Conservation (phyloP, 2,888 invertebrate species). For the Gasteruption jaculator region DNA sequence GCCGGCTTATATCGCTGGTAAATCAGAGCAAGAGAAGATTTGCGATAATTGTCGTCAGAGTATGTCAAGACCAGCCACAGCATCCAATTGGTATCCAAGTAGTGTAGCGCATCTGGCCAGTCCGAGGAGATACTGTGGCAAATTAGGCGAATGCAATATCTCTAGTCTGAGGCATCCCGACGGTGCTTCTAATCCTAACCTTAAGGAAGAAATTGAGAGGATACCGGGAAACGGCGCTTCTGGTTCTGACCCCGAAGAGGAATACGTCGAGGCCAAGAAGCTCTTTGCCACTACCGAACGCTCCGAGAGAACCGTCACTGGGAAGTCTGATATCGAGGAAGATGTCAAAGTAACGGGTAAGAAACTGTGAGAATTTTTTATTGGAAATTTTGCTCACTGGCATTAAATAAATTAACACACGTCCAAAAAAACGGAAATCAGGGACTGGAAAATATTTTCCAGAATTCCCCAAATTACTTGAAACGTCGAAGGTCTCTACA, state of each 20-base stretch:
- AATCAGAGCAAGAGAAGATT: conserved; percentile 63
- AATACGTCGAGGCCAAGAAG: conserved; percentile 51
- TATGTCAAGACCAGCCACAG: conserved; percentile 66
- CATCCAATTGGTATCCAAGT: conserved; percentile 62
- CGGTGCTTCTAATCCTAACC: conserved; percentile 89
- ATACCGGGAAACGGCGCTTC: conserved; percentile 63
- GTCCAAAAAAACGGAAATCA: too few relatives aligned
- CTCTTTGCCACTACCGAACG: conserved; percentile 42
- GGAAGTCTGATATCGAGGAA: conserved; percentile 50
- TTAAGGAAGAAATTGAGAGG: conserved; percentile 65
- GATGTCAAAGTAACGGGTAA: conserved; percentile 41
- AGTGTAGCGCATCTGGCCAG: conserved; percentile 53
- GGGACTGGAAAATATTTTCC: too few relatives aligned
- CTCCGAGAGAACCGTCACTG: conserved; percentile 47
- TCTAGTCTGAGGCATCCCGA: conserved; percentile 83
- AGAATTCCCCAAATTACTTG: too few relatives aligned
- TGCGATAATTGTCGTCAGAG: conserved; percentile 72
- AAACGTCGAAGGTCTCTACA: too few relatives aligned
- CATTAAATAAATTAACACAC: too few relatives aligned
- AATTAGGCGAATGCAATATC: conserved; percentile 56
- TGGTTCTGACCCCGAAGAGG: conserved; percentile 58
- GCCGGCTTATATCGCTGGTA: conserved; percentile 64
- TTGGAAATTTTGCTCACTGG: neutral
- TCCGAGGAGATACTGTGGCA: conserved; percentile 64
- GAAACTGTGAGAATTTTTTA: conserved; percentile 6